Base-by-base conservation (phyloP, 2,888 invertebrate species). In the Notodonta ziczac region DNA sequence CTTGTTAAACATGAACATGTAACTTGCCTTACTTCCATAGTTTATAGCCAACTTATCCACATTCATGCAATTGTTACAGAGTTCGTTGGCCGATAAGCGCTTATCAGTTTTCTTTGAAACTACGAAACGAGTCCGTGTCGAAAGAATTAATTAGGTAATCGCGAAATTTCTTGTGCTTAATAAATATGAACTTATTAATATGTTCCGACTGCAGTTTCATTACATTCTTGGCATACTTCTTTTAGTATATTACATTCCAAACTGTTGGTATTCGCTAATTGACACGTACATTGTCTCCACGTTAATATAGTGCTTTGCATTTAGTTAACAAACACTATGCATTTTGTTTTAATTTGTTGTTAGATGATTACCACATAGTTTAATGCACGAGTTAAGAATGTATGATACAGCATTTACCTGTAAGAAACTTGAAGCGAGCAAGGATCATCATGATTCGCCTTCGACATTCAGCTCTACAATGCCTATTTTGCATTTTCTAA, bases 71-170 rank as follows among this genome's bases (percentile, higher is more conserved):
- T 83, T 83, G 78, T 78, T 76, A 70, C 67, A 56, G 73, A 88
- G 90, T 87, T 90, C 90, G 72, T 78, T 87, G 89, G 60, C 86
- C 90, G 91, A 92, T 91, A 90, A 81, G 66, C 71, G 77, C 86
- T 89, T 92, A 91, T 91, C 91, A 85, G 81, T 78, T 83, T 88
- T 89, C 87, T 88, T 90, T 86, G 77, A 82, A 80, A 78, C 72
- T 74, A 77, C 78, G 77, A 82, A 88, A 88, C 74, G 69, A 80
- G 83, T 81, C 72, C 78, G 65, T 80, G 76, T 77, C 78, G 80
- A 78, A 83, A 85, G 79, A 83, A 86, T 85, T 85, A 88, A 88
- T 87, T 86, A 83, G 78, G 72, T 63, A 67, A 65, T 78, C 65
- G 78, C 79, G 69, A 83, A 83, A 80, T 79, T 59, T 67, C 63